Evolutionary conservation across 1,140 invertebrate genomes (phyloP).

Genomic region (Atta colombica): DNA sequence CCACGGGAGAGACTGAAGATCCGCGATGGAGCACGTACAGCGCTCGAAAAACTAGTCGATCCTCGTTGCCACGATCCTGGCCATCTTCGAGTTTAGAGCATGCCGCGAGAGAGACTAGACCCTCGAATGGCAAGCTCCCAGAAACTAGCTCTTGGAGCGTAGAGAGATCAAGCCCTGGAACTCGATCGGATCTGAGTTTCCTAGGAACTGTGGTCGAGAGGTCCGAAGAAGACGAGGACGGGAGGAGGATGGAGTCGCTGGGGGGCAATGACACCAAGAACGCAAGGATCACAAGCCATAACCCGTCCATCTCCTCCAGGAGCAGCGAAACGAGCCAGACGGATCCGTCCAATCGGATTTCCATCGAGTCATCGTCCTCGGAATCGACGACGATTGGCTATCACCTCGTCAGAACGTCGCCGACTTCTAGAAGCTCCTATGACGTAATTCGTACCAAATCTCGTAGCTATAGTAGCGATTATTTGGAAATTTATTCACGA

Average conservation of each 20-base stretch:
- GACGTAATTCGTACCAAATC: constrained; percentile 65
- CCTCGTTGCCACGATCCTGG: constrained; percentile 50
- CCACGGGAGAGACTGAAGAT: constrained; percentile 68
- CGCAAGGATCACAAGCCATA: constrained; percentile 23
- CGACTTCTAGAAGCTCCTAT: constrained; percentile 19
- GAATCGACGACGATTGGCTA: constrained; percentile 40
- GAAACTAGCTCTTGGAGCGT: constrained; percentile 64
- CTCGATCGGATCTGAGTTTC: constrained; percentile 47
- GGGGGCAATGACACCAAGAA: constrained; percentile 26
- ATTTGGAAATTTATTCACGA: constrained; percentile 36
- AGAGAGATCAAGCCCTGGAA: constrained; percentile 45
- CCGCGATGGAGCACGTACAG: constrained; percentile 72
- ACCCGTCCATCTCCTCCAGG: constrained; percentile 50
- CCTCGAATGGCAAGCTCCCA: constrained; percentile 57
- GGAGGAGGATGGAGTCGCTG: constrained; percentile 15
- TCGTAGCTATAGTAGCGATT: not conserved
- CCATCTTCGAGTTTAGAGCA: constrained; percentile 60
- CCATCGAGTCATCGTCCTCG: constrained; percentile 56
- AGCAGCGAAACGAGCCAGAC: constrained; percentile 54
- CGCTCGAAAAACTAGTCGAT: constrained; percentile 67
- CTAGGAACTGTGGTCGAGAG: constrained; percentile 39
- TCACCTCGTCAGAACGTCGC: not conserved
- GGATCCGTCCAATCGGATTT: constrained; percentile 59
- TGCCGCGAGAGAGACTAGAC: constrained; percentile 26
- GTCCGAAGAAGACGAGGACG: constrained; percentile 48